Percentiles rank a stretch among this genome's conserved stretches.
Conservation (phyloP, 2,888 invertebrate species). For the Drosophila paranaensis region DNA sequence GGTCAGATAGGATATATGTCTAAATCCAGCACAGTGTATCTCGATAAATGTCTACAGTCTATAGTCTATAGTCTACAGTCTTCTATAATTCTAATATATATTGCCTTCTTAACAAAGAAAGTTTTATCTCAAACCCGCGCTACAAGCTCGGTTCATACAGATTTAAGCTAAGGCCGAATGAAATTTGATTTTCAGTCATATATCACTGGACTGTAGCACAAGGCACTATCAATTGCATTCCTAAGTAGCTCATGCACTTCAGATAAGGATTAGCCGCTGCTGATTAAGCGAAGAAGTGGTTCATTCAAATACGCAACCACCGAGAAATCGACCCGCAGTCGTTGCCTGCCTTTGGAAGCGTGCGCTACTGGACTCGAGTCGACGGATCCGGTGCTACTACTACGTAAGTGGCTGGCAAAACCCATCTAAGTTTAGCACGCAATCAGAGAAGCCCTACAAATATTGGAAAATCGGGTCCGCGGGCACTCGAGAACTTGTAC, state of each 20-base stretch:
- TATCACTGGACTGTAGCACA: not conserved
- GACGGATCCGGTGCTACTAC: not conserved
- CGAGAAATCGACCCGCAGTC: conserved; percentile 16
- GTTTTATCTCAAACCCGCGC: not conserved
- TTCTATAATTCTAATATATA: not conserved
- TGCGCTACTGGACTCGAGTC: conserved; percentile 10
- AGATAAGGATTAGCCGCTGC: conserved; percentile 37
- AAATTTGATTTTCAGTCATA: not conserved
- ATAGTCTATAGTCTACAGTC: not conserved
- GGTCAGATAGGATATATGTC: not conserved
- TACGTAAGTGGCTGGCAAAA: conserved; percentile 17
- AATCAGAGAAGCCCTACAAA: conserved; percentile 30
- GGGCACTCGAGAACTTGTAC: conserved; percentile 5
- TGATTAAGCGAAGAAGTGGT: conserved; percentile 29
- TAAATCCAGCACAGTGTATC: not conserved
- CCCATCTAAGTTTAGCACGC: conserved; percentile 4
- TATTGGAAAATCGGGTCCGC: not conserved
- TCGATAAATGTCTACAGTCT: not conserved
- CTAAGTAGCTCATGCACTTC: conserved; percentile 32
- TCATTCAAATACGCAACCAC: conserved; percentile 29
- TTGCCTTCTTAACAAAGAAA: not conserved
- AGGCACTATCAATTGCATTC: conserved; percentile 15
- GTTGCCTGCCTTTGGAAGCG: conserved; percentile 20
- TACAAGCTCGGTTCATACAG: not conserved
- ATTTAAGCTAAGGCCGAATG: too few species aligned